phyloP scores from a whole-genome alignment of 2,888 invertebrate genomes.

The Pristionchus fissidentatus region DNA sequence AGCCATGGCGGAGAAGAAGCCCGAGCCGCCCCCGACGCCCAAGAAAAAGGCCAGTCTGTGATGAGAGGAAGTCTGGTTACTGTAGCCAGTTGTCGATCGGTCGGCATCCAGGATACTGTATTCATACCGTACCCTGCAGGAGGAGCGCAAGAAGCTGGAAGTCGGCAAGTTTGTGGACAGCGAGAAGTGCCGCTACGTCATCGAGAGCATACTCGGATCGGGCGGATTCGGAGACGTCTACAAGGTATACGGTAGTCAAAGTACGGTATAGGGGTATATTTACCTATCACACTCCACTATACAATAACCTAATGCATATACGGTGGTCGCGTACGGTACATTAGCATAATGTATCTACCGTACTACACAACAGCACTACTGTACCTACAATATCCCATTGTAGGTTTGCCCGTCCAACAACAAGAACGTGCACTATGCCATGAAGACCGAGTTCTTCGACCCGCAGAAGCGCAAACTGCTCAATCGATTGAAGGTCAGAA shows the following conservation, averaged over 20 bases:
- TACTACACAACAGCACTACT: too few relatives aligned
- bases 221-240: slow-evolving; percentile 41
- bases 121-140: not conserved
- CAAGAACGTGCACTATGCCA: not conserved
- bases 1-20: too few relatives aligned
- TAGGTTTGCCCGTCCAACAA: not conserved
- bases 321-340: too few relatives aligned
- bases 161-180: not conserved
- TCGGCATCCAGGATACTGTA: too few relatives aligned
- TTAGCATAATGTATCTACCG: too few relatives aligned
- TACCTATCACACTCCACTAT: too few relatives aligned
- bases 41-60: too few relatives aligned
- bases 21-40: too few relatives aligned
- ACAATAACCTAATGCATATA: too few relatives aligned
- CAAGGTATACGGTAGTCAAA: slow-evolving; percentile 27
- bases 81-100: too few relatives aligned
- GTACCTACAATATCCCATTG: not conserved
- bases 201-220: slow-evolving; percentile 22
- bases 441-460: slow-evolving; percentile 38
- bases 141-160: slow-evolving; percentile 24
- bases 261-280: not conserved
- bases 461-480: slow-evolving; percentile 14
- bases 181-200: not conserved
- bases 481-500: slow-evolving; percentile 27
- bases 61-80: too few relatives aligned